Evolutionary conservation across 2,113 vertebrate species (phyloP).

Genomic region (Phycodurus eques): DNA sequence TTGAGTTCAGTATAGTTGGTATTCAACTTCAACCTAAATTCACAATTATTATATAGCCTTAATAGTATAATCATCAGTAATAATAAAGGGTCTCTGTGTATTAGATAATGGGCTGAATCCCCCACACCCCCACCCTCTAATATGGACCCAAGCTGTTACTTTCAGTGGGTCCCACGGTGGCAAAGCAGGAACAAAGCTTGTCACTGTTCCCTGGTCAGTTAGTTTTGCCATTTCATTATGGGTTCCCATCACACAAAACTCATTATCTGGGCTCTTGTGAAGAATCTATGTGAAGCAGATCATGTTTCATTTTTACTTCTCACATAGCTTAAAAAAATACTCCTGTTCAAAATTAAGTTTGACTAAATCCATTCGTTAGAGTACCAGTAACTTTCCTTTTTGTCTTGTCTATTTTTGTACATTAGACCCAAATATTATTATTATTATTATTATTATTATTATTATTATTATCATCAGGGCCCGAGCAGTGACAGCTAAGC

Average conservation of each 20-base stretch:
- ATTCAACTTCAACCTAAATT: neutral
- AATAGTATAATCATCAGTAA: neutral
- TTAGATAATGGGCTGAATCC: slow-evolving; percentile 48
- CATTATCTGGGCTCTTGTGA: slow-evolving; percentile 21
- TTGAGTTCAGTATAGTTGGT: neutral
- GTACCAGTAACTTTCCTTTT: neutral
- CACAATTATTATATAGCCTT: neutral
- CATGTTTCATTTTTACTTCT: slow-evolving; percentile 9
- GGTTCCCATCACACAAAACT: slow-evolving; percentile 39
- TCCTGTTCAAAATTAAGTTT: neutral
- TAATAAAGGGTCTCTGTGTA: slow-evolving; percentile 40
- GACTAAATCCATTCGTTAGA: neutral
- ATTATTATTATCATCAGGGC: too few species aligned
- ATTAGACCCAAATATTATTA: neutral
- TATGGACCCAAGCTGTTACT: slow-evolving; percentile 47
- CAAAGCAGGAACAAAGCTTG: slow-evolving; percentile 50
- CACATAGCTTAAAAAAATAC: neutral
- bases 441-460: neutral
- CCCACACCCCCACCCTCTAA: slow-evolving; percentile 2
- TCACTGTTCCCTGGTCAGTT: slow-evolving; percentile 54
- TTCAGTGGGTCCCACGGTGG: slow-evolving; percentile 51
- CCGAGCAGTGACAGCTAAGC: too few species aligned
- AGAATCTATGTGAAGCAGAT: slow-evolving; percentile 17
- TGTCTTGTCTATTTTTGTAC: neutral
- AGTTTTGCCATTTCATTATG: slow-evolving; percentile 36